Percentiles rank a stretch among this genome's conserved stretches.
These are phyloP conservation scores for Danio kyathit DNA, from an alignment of 2,797 vertebrate species.

Conservation along the genomic window DNA sequence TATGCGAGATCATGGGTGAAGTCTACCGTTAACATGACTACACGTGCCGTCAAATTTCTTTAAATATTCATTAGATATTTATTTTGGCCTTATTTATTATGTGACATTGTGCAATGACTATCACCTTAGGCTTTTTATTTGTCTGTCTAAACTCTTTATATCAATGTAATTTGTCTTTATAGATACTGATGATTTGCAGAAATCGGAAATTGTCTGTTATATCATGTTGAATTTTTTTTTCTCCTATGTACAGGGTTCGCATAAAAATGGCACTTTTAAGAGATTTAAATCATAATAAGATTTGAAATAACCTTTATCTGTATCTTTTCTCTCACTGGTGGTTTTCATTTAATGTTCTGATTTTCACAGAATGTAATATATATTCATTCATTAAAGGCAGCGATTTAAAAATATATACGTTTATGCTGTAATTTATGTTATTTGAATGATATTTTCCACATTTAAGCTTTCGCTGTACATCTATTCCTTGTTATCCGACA, in stretches of 20 bases:
- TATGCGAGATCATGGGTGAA: not conserved
- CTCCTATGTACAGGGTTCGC: conserved; percentile 58
- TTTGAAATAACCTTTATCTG: conserved; percentile 51
- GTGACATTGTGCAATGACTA: conserved; percentile 54
- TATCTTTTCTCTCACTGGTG: conserved; percentile 44
- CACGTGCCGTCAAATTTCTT: conserved; percentile 34
- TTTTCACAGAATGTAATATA: conserved; percentile 64
- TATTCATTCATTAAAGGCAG: conserved; percentile 63
- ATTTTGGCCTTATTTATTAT: conserved; percentile 69
- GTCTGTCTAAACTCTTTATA: conserved; percentile 43
- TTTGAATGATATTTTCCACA: too few relatives aligned
- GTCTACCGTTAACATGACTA: conserved; percentile 5
- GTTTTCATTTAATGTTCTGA: conserved; percentile 57
- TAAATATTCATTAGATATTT: conserved; percentile 58
- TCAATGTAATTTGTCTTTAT: not conserved
- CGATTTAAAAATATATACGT: conserved; percentile 10
- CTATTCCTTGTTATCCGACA: conserved; percentile 11
- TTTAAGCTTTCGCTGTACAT: not conserved
- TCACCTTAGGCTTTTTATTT: conserved; percentile 56
- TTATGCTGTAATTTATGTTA: not conserved
- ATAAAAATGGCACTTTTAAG: conserved; percentile 56
- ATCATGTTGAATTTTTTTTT: conserved; percentile 25
- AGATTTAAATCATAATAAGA: conserved; percentile 55
- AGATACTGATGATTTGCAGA: conserved; percentile 26
- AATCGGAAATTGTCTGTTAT: not conserved